Evolutionary conservation across 1,140 invertebrate species (phyloP).

Genomic region (Pseudomyrmex concolor): DNA sequence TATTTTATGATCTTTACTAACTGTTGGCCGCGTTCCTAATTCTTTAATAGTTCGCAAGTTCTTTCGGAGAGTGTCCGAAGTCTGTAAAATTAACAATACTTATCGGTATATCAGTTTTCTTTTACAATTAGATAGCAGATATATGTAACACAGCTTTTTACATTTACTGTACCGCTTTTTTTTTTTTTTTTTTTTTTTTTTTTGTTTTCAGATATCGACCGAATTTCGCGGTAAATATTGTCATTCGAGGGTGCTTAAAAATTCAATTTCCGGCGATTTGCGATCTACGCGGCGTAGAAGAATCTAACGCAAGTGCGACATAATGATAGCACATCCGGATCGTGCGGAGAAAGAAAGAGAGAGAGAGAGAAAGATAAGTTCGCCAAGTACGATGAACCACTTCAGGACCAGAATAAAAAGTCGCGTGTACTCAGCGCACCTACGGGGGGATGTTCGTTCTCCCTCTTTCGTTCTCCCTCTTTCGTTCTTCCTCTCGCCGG

Average conservation of each 20-base stretch:
- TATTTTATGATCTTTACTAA: slow-evolving; percentile 56
- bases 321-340: slow-evolving; percentile 20
- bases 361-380: slow-evolving; percentile 36
- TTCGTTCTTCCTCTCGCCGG: slow-evolving; percentile 62
- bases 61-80: not conserved
- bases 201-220: not conserved
- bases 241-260: not conserved
- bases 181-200: too few relatives aligned
- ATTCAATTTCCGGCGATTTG: slow-evolving; percentile 41
- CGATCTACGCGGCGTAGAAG: slow-evolving; percentile 15
- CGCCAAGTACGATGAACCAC: slow-evolving; percentile 69
- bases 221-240: not conserved
- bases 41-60: slow-evolving; percentile 19
- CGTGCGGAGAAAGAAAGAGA: not conserved
- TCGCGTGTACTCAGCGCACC: slow-evolving; percentile 23
- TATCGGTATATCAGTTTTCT: not conserved
- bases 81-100: not conserved
- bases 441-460: slow-evolving; percentile 18
- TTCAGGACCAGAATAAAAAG: slow-evolving; percentile 64
- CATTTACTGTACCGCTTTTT: too few relatives aligned
- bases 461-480: slow-evolving; percentile 33
- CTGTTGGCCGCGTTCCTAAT: slow-evolving; percentile 44
- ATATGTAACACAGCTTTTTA: too few relatives aligned
- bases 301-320: slow-evolving; percentile 18
- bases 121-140: too few relatives aligned